A percentile compares a stretch with the other conserved stretches of the same genome.
Evolutionary conservation across 2,888 invertebrate genomes (phyloP).

Genomic region (Notodonta dromedarius): DNA sequence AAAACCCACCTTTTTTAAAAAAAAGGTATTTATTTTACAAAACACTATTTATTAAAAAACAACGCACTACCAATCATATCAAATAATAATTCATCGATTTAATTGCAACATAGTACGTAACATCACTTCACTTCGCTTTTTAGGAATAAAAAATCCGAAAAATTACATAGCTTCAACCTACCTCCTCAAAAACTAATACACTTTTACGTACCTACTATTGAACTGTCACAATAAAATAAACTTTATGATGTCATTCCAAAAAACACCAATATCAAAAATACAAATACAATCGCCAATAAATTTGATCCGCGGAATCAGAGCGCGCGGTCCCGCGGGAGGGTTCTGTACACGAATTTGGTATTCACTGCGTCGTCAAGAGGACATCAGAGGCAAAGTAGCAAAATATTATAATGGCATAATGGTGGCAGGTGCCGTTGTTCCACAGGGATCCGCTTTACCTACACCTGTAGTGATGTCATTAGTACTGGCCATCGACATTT

Average conservation of each 20-base stretch:
- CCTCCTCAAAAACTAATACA: not conserved
- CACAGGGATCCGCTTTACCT: slow-evolving; percentile 52
- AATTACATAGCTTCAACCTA: not conserved
- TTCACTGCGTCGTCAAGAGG: slow-evolving; percentile 82
- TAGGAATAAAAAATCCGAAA: too few species aligned
- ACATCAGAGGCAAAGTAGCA: slow-evolving; percentile 78
- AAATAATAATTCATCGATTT: too few species aligned
- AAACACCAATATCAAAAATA: slow-evolving; percentile 59
- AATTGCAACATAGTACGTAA: too few species aligned
- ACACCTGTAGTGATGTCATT: slow-evolving; percentile 18
- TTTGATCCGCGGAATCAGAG: slow-evolving; percentile 60
- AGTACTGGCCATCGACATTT: slow-evolving; percentile 3
- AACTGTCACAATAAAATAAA: slow-evolving; percentile 48
- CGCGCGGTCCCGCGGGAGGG: slow-evolving; percentile 42
- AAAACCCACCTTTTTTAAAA: too few species aligned
- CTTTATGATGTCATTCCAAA: slow-evolving; percentile 52
- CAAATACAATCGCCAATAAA: slow-evolving; percentile 73
- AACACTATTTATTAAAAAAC: too few species aligned
- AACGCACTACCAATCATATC: too few species aligned
- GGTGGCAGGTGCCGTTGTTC: slow-evolving; percentile 80
- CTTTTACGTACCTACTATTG: slow-evolving; percentile 11
- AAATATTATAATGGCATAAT: slow-evolving; percentile 84
- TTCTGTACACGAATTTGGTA: slow-evolving; percentile 69
- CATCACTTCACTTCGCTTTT: too few species aligned
- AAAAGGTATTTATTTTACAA: too few species aligned